These are phyloP conservation scores for Pterois miles DNA, from an alignment of 2,797 vertebrate species.

Conservation along the genomic window DNA sequence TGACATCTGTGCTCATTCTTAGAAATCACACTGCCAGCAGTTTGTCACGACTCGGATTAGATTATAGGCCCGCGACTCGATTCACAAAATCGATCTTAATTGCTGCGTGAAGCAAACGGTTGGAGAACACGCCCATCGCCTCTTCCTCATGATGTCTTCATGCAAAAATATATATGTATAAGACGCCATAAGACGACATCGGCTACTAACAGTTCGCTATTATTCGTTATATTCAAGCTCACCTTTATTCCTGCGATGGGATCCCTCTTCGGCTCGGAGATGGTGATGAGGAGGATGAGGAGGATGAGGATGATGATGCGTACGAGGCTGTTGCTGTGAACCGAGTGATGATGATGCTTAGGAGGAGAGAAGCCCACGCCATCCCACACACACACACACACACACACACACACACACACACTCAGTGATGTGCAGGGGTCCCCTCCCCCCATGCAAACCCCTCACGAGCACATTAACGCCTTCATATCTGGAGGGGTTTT, in stretches of 20 bases:
- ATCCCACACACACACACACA: constrained; percentile 38
- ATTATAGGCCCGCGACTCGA: constrained; percentile 36
- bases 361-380: constrained; percentile 76
- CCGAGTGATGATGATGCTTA: constrained; percentile 59
- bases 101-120: constrained; percentile 38
- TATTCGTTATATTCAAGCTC: constrained; percentile 16
- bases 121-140: constrained; percentile 63
- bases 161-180: background rate
- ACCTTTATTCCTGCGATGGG: constrained; percentile 57
- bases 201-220: background rate
- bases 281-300: constrained; percentile 57
- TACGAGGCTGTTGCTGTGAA: constrained; percentile 65
- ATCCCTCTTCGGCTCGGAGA: constrained; percentile 42
- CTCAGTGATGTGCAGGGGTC: constrained; percentile 62
- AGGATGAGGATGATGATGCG: constrained; percentile 61
- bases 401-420: constrained; percentile 43
- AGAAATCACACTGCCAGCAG: constrained; percentile 35
- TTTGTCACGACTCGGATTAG: constrained; percentile 61
- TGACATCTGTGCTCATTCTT: constrained; percentile 36
- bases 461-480: constrained; percentile 50
- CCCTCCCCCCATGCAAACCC: constrained; percentile 64
- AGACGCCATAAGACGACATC: background rate
- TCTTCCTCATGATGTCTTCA: constrained; percentile 17
- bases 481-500: constrained; percentile 26
- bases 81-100: constrained; percentile 63